Evolutionary conservation across 2,888 invertebrate species (phyloP), one percentile per base, ranked within the genome.

Genomic region (Brenthis hecate): DNA sequence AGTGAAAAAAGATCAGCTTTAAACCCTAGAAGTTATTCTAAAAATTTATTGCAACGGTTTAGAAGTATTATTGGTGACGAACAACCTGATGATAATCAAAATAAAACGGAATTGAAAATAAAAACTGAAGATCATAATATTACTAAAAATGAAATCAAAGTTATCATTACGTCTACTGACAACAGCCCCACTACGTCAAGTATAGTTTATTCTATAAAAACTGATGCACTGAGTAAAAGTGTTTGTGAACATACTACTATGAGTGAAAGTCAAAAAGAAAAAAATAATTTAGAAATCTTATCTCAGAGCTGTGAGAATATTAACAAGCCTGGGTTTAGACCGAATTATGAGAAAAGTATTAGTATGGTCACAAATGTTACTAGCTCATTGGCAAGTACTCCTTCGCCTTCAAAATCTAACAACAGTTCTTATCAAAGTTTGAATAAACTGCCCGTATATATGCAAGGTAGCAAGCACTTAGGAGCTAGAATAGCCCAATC

Each of bases 401-500:
- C 81, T 14, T 88, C 90, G 1, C 89, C 89, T 28, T 81, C 83
- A 0, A 92, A 87, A 82, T 88, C 88, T 2, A 88, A 81, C 66
- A 87, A 87, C 72, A 89, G 84, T 79, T 91, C 88, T 14, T 83
- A 86, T 69, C 91, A 92, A 75, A 91, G 84, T 71, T 74, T 91
- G 28, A 91, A 92, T 67, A 93, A 93, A 80, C 79, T 94, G 32
- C 94, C 94, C 16, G 91, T 95, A 70, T 96, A 96, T 80, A 96
- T 96, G 81, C 96, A 96, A 85, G 96, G 97, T 13, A 97, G 97
- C 75, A 96, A 96, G 74, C 94, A 95, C 70, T 94, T 97, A 75
- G 98, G 98, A 0, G 98, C 97, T 54, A 95, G 98, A 73, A 97
- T 98, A 82, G 98, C 98, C 0, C 95, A 96, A 76, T 95, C 96